A percentile compares a stretch with the other conserved stretches of the same genome.
These are phyloP conservation scores for Anolis sagrei DNA, from an alignment of 2,113 vertebrate species.

Conservation along the genomic window DNA sequence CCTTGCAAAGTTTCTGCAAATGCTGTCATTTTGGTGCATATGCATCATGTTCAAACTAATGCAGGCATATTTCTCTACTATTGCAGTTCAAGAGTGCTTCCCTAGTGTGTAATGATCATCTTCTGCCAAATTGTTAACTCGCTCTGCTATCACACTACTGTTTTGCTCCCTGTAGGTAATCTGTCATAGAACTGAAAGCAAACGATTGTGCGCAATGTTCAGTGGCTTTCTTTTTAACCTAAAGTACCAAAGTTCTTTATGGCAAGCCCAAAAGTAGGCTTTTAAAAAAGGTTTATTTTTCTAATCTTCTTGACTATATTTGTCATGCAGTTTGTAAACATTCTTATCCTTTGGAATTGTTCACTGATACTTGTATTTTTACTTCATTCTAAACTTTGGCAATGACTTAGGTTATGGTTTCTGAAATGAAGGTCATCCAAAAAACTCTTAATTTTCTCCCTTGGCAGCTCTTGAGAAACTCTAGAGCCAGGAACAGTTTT, in stretches of 20 bases:
- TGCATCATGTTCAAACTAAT: slow-evolving; percentile 33
- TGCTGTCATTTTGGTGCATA: slow-evolving; percentile 39
- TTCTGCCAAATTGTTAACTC: slow-evolving; percentile 45
- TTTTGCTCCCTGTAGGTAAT: slow-evolving; percentile 35
- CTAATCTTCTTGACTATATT: not conserved
- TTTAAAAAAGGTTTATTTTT: not conserved
- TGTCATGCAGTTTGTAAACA: slow-evolving; percentile 12
- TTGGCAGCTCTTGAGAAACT: slow-evolving; percentile 45
- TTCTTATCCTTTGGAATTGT: slow-evolving; percentile 26
- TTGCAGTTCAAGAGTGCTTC: slow-evolving; percentile 46
- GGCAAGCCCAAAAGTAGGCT: slow-evolving; percentile 1
- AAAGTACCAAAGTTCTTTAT: not conserved
- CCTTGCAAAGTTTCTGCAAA: not conserved
- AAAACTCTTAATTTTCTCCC: slow-evolving; percentile 36
- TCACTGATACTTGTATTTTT: not conserved
- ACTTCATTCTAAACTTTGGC: slow-evolving; percentile 22
- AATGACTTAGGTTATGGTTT: not conserved
- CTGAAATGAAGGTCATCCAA: slow-evolving; percentile 20
- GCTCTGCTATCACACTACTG: slow-evolving; percentile 33
- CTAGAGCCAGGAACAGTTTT: slow-evolving; percentile 35
- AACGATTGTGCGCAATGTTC: slow-evolving; percentile 16
- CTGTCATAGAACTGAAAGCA: not conserved
- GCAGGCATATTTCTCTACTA: slow-evolving; percentile 39
- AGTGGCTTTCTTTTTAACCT: not conserved
- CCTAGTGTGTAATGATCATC: not conserved